A percentile compares a stretch with the other conserved stretches of the same genome.
phyloP scores from a whole-genome alignment of 2,113 vertebrate genomes.

The Pseudolaguvia tuberculata region DNA sequence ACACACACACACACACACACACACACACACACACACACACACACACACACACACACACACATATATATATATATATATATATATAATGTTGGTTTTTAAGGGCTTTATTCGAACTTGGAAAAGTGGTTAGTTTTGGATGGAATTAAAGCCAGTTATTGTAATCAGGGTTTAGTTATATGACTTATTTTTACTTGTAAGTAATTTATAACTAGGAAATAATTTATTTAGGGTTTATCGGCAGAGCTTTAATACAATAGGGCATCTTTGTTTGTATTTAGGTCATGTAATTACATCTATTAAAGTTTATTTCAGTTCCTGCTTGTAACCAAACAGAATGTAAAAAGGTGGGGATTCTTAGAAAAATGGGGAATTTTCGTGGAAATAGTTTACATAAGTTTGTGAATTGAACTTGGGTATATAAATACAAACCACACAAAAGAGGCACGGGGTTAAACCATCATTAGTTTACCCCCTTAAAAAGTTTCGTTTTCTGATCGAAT shows the following conservation, averaged over 20 bases:
- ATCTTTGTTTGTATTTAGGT: neutral
- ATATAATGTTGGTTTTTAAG: too few species aligned
- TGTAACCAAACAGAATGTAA: neutral
- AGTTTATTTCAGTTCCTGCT: neutral
- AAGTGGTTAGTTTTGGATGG: too few species aligned
- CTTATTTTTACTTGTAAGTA: too few species aligned
- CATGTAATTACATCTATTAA: neutral
- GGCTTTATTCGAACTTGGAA: too few species aligned
- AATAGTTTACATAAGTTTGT: neutral
- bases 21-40: too few species aligned
- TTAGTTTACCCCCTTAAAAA: neutral
- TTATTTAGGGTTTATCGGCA: neutral
- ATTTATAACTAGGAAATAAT: too few species aligned
- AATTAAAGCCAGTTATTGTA: too few species aligned
- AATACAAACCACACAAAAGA: neutral
- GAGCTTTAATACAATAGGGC: neutral
- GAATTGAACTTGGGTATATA: too few species aligned
- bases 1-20: too few species aligned
- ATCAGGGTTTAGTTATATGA: too few species aligned
- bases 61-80: too few species aligned
- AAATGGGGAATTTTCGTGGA: neutral
- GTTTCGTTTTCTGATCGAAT: neutral
- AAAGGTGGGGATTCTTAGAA: neutral
- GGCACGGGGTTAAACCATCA: constrained; percentile 17
- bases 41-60: too few species aligned